phyloP scores from a whole-genome alignment of 2,797 vertebrate genomes.

The Phrynocephalus guinanensis region DNA sequence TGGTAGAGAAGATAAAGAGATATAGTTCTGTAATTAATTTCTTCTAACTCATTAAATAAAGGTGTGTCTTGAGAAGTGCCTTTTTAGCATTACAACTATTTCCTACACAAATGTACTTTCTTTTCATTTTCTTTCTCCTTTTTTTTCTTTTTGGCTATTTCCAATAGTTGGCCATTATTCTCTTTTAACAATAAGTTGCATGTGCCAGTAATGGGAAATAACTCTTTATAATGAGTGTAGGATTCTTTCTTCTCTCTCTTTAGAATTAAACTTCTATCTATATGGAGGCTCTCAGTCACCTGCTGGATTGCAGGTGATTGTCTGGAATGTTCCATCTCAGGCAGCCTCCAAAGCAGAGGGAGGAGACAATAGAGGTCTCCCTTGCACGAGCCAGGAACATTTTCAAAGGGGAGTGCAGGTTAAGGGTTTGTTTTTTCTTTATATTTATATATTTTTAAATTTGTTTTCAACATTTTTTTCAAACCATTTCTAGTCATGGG shows the following conservation, averaged over 20 bases:
- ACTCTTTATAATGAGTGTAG: background rate
- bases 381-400: too few relatives aligned
- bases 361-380: too few relatives aligned
- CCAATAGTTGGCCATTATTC: conserved; percentile 19
- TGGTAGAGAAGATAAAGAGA: conserved; percentile 26
- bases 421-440: too few relatives aligned
- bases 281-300: background rate
- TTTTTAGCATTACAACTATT: conserved; percentile 47
- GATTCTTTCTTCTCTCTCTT: background rate
- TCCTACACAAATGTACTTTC: conserved; percentile 29
- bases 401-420: too few relatives aligned
- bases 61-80: background rate
- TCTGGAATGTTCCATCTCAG: too few relatives aligned
- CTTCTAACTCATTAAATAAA: conserved; percentile 40
- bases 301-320: too few relatives aligned
- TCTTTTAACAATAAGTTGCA: conserved; percentile 27
- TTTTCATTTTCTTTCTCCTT: background rate
- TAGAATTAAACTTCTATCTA: background rate
- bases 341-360: too few relatives aligned
- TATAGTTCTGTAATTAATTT: conserved; percentile 47
- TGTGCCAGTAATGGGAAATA: conserved; percentile 9
- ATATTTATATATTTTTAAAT: too few relatives aligned
- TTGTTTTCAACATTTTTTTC: too few relatives aligned
- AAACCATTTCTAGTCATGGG: too few relatives aligned
- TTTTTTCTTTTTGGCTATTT: conserved; percentile 34